These are phyloP conservation scores for Leptinotarsa defecta DNA, from an alignment of 1,140 invertebrate species.

Conservation along the genomic window DNA sequence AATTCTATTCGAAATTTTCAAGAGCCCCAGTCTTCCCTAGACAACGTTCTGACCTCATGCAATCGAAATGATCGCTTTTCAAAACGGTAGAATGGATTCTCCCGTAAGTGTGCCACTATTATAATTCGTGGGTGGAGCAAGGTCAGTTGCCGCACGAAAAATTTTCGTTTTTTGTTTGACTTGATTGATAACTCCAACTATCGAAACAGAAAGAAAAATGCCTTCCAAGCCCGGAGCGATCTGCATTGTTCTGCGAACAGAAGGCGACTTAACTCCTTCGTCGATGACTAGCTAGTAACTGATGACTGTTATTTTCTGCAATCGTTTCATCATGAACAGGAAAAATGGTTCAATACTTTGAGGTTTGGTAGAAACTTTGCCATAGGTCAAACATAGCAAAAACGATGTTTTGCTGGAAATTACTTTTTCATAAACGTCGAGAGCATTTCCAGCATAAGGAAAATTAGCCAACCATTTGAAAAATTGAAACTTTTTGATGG, in stretches of 20 bases:
- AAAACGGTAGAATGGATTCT: conserved; percentile 21
- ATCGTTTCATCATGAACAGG: not conserved
- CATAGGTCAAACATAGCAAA: no score
- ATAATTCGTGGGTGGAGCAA: conserved; percentile 29
- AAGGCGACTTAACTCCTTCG: conserved; percentile 9
- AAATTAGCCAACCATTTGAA: no score
- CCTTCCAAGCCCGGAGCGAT: conserved; percentile 4
- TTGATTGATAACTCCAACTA: conserved; percentile 17
- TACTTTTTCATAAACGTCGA: no score
- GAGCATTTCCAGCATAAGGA: no score
- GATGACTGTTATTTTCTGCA: conserved; percentile 7
- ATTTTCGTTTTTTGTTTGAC: conserved; percentile 7
- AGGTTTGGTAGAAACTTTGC: no score
- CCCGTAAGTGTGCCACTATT: conserved; percentile 27
- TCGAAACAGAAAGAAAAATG: conserved; percentile 8
- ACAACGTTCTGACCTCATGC: not conserved
- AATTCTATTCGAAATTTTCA: no score
- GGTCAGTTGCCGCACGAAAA: conserved; percentile 22
- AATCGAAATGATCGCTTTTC: conserved; percentile 7
- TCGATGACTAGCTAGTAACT: not conserved
- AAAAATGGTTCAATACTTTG: no score
- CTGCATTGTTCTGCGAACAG: not conserved
- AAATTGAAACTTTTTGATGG: no score
- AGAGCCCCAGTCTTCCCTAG: not conserved
- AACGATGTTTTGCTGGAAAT: no score